A percentile compares a stretch with the other conserved stretches of the same genome.
Evolutionary conservation across 2,888 invertebrate species (phyloP).

Genomic region (Strigamia maritima): DNA sequence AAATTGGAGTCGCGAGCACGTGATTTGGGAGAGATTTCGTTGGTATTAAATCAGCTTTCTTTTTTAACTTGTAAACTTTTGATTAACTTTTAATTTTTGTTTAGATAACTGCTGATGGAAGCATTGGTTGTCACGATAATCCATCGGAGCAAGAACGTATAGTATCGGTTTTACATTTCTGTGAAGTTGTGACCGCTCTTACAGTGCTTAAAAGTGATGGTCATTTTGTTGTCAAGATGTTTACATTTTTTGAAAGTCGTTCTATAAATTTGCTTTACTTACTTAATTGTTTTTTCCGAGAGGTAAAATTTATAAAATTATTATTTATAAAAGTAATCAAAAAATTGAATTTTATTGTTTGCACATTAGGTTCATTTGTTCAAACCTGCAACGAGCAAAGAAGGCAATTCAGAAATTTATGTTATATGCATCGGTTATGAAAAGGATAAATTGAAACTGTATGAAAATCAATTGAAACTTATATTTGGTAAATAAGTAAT

Average conservation of each 20-base stretch:
- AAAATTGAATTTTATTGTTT: constrained; percentile 34
- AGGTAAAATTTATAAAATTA: constrained; percentile 47
- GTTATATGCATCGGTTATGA: constrained; percentile 58
- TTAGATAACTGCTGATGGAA: constrained; percentile 89
- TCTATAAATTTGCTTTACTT: constrained; percentile 76
- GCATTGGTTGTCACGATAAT: constrained; percentile 77
- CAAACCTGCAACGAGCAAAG: constrained; percentile 89
- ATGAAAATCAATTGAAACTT: neutral
- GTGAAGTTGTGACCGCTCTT: constrained; percentile 76
- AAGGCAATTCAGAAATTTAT: constrained; percentile 92
- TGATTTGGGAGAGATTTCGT: neutral
- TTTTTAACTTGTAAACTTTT: neutral
- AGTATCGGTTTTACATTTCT: constrained; percentile 75
- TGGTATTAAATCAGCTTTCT: constrained; percentile 7
- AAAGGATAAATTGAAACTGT: constrained; percentile 23
- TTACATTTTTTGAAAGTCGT: constrained; percentile 82
- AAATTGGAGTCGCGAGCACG: constrained; percentile 52
- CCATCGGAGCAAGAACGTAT: constrained; percentile 82
- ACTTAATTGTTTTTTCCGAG: constrained; percentile 68
- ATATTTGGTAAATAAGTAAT: neutral
- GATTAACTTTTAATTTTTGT: constrained; percentile 42
- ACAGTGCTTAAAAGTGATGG: constrained; percentile 68
- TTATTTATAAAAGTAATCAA: neutral
- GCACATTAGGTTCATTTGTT: constrained; percentile 69
- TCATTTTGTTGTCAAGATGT: constrained; percentile 78